These are phyloP conservation scores for Papilio helenus DNA, from an alignment of 1,140 invertebrate genomes.

Conservation along the genomic window DNA sequence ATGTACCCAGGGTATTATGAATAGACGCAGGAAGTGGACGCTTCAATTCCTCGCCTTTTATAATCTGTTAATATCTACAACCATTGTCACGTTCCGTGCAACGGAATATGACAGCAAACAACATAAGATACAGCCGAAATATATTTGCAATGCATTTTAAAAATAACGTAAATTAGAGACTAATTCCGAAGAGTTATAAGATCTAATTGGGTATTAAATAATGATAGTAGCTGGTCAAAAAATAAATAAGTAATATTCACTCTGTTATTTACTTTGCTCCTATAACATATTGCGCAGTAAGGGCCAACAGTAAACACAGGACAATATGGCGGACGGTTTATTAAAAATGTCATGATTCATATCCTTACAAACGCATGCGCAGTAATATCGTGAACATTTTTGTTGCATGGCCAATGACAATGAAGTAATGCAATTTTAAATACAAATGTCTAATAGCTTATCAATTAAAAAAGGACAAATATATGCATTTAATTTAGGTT, in stretches of 20 bases:
- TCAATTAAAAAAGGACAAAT: neutral
- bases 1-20: conserved; percentile 56
- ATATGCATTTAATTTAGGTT: conserved; percentile 44
- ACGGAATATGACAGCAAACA: conserved; percentile 14
- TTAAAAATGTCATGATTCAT: conserved; percentile 24
- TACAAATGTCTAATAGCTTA: neutral
- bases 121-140: neutral
- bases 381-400: neutral
- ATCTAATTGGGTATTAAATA: too few species aligned
- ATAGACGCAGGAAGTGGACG: conserved; percentile 60
- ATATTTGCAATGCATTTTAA: neutral
- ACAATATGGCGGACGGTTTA: conserved; percentile 22
- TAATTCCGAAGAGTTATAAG: too few species aligned
- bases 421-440: neutral
- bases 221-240: too few species aligned
- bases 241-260: too few species aligned
- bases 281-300: conserved; percentile 38
- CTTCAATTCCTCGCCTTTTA: conserved; percentile 54
- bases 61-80: conserved; percentile 55
- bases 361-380: conserved; percentile 11
- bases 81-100: conserved; percentile 19
- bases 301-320: conserved; percentile 14
- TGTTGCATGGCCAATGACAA: neutral
- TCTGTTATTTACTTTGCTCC: neutral
- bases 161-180: neutral